These are phyloP conservation scores for Melipona bicolor DNA, from an alignment of 2,888 invertebrate genomes.

Conservation along the genomic window DNA sequence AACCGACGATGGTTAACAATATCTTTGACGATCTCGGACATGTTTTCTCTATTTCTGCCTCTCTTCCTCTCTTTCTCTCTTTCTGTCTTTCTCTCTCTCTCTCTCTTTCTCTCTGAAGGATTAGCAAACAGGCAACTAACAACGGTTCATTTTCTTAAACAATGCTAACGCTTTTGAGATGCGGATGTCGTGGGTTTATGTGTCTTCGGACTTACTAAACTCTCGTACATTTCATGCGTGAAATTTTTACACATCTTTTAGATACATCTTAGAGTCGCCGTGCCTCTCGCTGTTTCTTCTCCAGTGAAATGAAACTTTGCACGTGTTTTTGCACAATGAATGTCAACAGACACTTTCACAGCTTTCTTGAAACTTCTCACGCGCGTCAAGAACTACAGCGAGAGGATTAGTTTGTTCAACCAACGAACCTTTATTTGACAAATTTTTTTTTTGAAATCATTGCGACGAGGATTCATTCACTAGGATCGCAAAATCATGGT, in stretches of 20 bases:
- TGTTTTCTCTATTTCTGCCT: constrained; percentile 23
- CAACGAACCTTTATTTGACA: not conserved
- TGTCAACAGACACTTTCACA: not conserved
- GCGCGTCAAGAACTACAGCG: constrained; percentile 5
- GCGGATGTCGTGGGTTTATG: constrained; percentile 31
- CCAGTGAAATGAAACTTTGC: not conserved
- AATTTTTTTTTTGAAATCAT: not conserved
- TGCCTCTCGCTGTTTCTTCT: constrained; percentile 18
- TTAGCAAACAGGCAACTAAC: constrained; percentile 55
- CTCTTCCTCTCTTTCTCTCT: no score
- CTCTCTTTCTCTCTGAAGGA: constrained; percentile 33
- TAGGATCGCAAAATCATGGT: constrained; percentile 29
- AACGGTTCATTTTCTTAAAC: constrained; percentile 29
- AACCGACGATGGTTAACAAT: constrained; percentile 60
- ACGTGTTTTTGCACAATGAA: not conserved
- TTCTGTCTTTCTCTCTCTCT: no score
- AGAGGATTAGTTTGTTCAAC: constrained; percentile 24
- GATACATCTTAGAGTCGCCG: constrained; percentile 15
- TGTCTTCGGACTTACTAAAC: constrained; percentile 58
- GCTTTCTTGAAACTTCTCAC: not conserved
- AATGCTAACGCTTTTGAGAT: constrained; percentile 21
- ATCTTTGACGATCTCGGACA: constrained; percentile 55
- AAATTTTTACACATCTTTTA: not conserved
- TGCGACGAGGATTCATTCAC: constrained; percentile 13
- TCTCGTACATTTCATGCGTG: constrained; percentile 31